Conservation (phyloP, 2,888 invertebrate species). For the Bellardia pandia region DNA sequence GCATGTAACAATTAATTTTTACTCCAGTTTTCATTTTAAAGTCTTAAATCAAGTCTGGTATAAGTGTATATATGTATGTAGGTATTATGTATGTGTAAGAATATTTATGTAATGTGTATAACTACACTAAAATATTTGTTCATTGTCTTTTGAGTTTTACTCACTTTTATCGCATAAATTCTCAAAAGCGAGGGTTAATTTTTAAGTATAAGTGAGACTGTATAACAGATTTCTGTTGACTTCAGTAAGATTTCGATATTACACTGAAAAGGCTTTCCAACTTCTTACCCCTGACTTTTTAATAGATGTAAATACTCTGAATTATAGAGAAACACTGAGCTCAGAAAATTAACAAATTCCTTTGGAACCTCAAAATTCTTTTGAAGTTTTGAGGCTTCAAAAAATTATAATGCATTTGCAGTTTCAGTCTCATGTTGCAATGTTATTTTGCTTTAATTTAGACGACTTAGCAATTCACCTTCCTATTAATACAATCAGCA, state of each 20-base stretch:
- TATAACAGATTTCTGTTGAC: too few species aligned
- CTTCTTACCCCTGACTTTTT: too few species aligned
- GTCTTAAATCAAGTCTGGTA: neutral
- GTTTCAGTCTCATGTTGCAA: too few species aligned
- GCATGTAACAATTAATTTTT: conserved; percentile 14
- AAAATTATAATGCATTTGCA: too few species aligned
- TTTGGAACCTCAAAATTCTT: too few species aligned
- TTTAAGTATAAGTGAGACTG: neutral
- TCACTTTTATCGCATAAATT: conserved; percentile 21
- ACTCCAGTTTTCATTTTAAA: neutral
- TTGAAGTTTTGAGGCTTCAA: too few species aligned
- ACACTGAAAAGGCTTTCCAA: too few species aligned
- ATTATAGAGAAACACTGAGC: too few species aligned
- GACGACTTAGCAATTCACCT: neutral
- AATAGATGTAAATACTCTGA: too few species aligned
- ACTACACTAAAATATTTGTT: conserved; percentile 43
- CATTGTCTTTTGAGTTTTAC: conserved; percentile 37
- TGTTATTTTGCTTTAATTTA: too few species aligned
- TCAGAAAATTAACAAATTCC: too few species aligned
- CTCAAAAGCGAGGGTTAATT: neutral
- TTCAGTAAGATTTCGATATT: too few species aligned
- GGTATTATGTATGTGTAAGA: conserved; percentile 23
- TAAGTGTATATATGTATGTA: conserved; percentile 1
- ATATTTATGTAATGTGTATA: conserved; percentile 21
- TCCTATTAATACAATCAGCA: neutral